Evolutionary conservation across 2,888 invertebrate species (phyloP).

Genomic region (Prostheceraeus crozeri): DNA sequence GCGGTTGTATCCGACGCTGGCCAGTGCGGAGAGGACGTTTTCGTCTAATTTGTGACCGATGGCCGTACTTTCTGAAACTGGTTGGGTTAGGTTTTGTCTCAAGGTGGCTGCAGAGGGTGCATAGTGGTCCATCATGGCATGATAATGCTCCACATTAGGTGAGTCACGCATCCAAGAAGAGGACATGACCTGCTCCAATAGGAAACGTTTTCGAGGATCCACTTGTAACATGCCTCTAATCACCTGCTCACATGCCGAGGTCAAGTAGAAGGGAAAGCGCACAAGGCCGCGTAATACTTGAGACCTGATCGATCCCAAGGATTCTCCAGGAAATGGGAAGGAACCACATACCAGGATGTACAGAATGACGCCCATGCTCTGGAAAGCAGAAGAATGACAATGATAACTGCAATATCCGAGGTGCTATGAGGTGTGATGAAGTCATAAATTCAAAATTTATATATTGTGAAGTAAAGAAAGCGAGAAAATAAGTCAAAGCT

Average conservation of each 20-base stretch:
- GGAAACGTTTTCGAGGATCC: conserved; percentile 78
- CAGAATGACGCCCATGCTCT: conserved; percentile 92
- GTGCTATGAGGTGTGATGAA: not conserved
- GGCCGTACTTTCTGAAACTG: too few relatives aligned
- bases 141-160: not conserved
- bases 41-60: too few relatives aligned
- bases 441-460: not conserved
- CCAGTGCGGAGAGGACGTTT: too few relatives aligned
- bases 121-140: not conserved
- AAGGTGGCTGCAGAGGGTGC: too few relatives aligned
- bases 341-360: conserved; percentile 93
- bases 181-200: conserved; percentile 73
- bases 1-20: too few relatives aligned
- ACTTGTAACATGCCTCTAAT: conserved; percentile 89
- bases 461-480: not conserved
- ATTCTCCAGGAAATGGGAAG: conserved; percentile 88
- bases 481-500: not conserved
- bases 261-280: conserved; percentile 94
- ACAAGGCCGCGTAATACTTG: conserved; percentile 85
- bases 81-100: too few relatives aligned
- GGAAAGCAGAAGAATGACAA: conserved; percentile 44
- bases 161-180: conserved; percentile 1
- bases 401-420: not conserved
- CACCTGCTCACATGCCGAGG: conserved; percentile 86
- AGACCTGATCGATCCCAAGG: conserved; percentile 75